A percentile compares a stretch with the other conserved stretches of the same genome.
Evolutionary conservation across 2,797 vertebrate genomes (phyloP).

Genomic region (Pipistrellus pipistrellus): DNA sequence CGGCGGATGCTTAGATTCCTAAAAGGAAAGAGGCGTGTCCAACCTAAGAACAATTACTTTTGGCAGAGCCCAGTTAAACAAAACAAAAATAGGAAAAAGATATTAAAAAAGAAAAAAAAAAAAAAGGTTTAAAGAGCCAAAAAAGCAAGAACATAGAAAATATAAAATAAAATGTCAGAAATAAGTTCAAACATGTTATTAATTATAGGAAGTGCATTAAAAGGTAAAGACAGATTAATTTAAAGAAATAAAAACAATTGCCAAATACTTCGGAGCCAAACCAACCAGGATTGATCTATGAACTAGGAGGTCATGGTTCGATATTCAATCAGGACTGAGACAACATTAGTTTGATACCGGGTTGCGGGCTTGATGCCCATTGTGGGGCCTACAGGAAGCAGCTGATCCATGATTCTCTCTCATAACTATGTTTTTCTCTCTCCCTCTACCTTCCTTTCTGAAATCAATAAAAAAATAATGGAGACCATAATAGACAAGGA

Average conservation of each 20-base stretch:
- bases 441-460: too few species aligned
- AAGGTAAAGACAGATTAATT: background rate
- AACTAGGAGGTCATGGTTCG: too few species aligned
- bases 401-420: too few species aligned
- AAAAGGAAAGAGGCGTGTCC: background rate
- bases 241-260: background rate
- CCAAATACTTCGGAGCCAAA: background rate
- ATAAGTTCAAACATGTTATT: slow-evolving; percentile 2
- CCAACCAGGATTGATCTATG: too few species aligned
- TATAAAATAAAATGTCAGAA: slow-evolving; percentile 44
- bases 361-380: too few species aligned
- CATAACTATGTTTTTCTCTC: too few species aligned
- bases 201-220: background rate
- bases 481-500: background rate
- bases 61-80: background rate
- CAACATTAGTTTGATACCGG: too few species aligned
- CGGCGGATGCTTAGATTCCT: background rate
- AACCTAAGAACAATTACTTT: background rate
- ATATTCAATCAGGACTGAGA: too few species aligned
- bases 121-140: background rate
- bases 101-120: background rate
- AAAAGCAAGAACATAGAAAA: background rate
- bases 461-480: background rate
- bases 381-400: too few species aligned
- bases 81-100: background rate